Conservation (phyloP, 2,888 invertebrate species). For the Oscheius myriophilus region DNA sequence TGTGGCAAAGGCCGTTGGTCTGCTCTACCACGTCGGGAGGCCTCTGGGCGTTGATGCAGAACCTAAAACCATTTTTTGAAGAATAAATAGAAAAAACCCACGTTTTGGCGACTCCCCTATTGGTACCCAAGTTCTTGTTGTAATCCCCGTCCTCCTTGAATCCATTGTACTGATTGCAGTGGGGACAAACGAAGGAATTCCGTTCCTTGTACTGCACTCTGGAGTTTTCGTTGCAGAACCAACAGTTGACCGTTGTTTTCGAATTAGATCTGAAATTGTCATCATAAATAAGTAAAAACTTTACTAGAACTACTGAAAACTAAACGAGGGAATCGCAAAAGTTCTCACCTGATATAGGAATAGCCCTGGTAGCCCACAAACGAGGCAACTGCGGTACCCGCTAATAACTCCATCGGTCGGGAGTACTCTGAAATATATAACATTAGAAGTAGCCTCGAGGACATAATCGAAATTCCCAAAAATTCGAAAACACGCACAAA, state of each 20-base stretch:
- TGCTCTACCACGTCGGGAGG: slow-evolving; percentile 8
- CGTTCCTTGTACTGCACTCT: slow-evolving; percentile 32
- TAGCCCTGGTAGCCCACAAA: not conserved
- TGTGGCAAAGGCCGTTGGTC: slow-evolving; percentile 50
- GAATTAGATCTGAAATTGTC: slow-evolving; percentile 28
- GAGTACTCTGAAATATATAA: not conserved
- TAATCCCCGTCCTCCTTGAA: slow-evolving; percentile 59
- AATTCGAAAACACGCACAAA: too few species aligned
- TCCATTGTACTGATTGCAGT: slow-evolving; percentile 61
- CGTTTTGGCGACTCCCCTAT: slow-evolving; percentile 9
- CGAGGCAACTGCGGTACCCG: not conserved
- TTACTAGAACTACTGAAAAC: not conserved
- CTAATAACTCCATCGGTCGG: not conserved
- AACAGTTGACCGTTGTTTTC: slow-evolving; percentile 50
- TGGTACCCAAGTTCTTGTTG: slow-evolving; percentile 27
- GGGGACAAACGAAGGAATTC: slow-evolving; percentile 51
- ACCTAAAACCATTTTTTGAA: not conserved
- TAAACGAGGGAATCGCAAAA: not conserved
- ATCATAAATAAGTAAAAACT: too few species aligned
- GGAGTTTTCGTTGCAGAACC: slow-evolving; percentile 54
- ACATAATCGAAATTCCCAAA: too few species aligned
- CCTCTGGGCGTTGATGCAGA: not conserved
- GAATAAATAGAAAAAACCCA: not conserved
- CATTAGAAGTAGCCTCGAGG: too few species aligned
- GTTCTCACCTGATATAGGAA: slow-evolving; percentile 1